phyloP scores from a whole-genome alignment of 1,140 invertebrate species.

The Trinorchestia longiramus region DNA sequence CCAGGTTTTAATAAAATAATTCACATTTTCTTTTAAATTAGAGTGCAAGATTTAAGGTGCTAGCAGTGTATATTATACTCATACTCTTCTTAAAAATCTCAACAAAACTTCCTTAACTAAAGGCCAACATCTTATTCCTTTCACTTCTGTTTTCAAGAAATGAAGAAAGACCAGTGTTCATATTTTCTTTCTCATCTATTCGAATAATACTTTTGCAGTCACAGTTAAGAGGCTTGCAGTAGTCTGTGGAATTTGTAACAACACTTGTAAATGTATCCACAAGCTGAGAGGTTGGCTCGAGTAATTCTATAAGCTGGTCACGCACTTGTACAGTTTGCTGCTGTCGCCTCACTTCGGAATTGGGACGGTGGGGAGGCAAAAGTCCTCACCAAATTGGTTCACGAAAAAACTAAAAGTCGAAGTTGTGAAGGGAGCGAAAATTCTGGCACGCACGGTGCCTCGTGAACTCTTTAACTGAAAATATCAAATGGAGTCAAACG shows the following conservation, averaged over 20 bases:
- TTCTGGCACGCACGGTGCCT: not conserved
- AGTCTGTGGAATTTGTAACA: not conserved
- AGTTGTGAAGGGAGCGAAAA: not conserved
- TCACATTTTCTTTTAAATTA: too few species aligned
- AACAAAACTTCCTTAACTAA: too few species aligned
- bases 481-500: too few species aligned
- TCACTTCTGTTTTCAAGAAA: too few species aligned
- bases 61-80: too few species aligned
- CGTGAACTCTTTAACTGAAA: not conserved
- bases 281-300: not conserved
- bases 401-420: not conserved
- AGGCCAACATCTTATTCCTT: too few species aligned
- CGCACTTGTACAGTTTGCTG: not conserved
- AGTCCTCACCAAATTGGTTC: not conserved
- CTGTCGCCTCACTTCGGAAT: not conserved
- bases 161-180: too few species aligned
- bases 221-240: not conserved
- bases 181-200: not conserved
- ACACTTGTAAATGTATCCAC: not conserved
- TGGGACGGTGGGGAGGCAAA: not conserved
- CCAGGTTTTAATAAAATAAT: too few species aligned
- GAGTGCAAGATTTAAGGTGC: too few species aligned
- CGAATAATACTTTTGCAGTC: not conserved
- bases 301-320: not conserved
- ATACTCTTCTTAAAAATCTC: too few species aligned